Conservation (phyloP, 2,797 vertebrate genomes). For the Danio albolineatus region DNA sequence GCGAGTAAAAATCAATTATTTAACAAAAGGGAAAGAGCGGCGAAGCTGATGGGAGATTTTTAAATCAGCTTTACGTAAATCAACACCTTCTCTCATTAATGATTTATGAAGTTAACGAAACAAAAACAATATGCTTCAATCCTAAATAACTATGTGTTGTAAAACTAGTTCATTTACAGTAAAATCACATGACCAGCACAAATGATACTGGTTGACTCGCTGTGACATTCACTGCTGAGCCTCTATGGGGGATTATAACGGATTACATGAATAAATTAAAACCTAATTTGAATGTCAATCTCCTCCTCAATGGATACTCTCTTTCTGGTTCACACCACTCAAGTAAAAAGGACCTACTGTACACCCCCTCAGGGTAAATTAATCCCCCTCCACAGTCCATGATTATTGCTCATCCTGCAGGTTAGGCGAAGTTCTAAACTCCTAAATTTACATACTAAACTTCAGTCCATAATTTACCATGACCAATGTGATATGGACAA, state of each 20-base stretch:
- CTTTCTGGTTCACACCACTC: neutral
- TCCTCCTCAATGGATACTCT: conserved; percentile 63
- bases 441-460: neutral
- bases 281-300: conserved; percentile 69
- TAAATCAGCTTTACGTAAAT: conserved; percentile 11
- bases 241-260: conserved; percentile 68
- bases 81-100: neutral
- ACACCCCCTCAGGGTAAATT: neutral
- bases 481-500: neutral
- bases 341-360: neutral
- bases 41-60: conserved; percentile 58
- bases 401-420: neutral
- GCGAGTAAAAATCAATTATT: conserved; percentile 76
- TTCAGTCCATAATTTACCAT: neutral
- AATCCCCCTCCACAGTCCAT: neutral
- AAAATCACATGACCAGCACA: neutral
- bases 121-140: neutral
- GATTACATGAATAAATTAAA: conserved; percentile 73
- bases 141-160: neutral
- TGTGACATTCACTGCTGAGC: conserved; percentile 39
- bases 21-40: conserved; percentile 75
- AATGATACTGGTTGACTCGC: neutral
- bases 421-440: neutral
- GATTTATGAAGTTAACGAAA: neutral
- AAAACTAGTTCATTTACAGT: neutral